Evolutionary conservation across 2,888 invertebrate genomes (phyloP), one percentile per base, ranked within the genome.

Genomic region (Lottia gigantea): DNA sequence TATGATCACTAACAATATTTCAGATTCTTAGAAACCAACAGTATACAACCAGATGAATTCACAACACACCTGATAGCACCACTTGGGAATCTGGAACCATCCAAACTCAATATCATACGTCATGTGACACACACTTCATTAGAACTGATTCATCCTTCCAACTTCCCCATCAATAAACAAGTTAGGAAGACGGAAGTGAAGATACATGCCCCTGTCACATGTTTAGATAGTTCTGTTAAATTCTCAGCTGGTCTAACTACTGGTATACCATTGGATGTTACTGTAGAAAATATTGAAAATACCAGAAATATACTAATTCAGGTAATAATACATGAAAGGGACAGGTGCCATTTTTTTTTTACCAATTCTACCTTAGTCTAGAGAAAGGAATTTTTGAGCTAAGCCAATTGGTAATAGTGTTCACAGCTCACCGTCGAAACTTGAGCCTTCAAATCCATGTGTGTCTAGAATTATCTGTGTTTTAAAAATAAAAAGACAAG

Each of bases 241-340:
- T 96, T 97, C 86, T 95, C 96, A 47, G 96, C 97, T 0, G 97
- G 97, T 0, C 91, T 98, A 4, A 93, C 97, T 66, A 92, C 96
- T 73, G 94, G 95, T 47, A 92, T 97, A 55, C 94, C 94, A 16
- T 91, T 97, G 71, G 95, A 96, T 83, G 96, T 95, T 0, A 95
- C 95, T 86, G 91, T 98, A 75, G 91, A 92, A 77, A 94, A 95
- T 88, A 91, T 97, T 70, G 91, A 92, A 49, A 92, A 94, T 83
- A 92, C 94, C 0, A 90, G 90, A 66, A 92, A 93, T 73, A 90
- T 97, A 81, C 91, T 96, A 74, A 92, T 97, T 76, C 94, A 95
- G 90, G 93, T 96, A 45, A 66, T 74, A 46, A 40, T 40, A 11
- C n/a, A n/a, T n/a, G n/a, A n/a, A n/a, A n/a, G n/a, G n/a, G n/a